Evolutionary conservation across 2,113 vertebrate genomes (phyloP).

Genomic region (Ornithorhynchus anatinus): DNA sequence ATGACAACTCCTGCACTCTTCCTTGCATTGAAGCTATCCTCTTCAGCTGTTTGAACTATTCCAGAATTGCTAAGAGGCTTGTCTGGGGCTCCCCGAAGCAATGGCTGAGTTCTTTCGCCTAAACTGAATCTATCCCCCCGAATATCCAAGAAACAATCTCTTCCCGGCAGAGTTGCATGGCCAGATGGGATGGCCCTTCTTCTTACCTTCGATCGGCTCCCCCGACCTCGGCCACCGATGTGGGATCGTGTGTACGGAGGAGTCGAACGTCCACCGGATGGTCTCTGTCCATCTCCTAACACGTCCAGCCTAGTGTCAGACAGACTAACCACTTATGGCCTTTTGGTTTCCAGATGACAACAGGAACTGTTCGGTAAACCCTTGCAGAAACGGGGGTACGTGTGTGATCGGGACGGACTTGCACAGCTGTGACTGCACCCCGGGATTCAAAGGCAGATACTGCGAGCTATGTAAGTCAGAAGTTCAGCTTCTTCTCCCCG

Average conservation of each 20-base stretch:
- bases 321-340: neutral
- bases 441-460: conserved; percentile 84
- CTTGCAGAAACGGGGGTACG: conserved; percentile 77
- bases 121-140: neutral
- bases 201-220: neutral
- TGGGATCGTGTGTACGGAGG: too few species aligned
- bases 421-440: conserved; percentile 79
- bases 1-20: neutral
- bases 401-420: conserved; percentile 67
- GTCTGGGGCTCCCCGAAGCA: neutral
- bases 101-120: neutral
- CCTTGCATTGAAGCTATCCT: neutral
- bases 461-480: conserved; percentile 90
- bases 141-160: too few species aligned
- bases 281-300: too few species aligned
- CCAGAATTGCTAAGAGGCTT: neutral
- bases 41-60: neutral
- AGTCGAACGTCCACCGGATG: too few species aligned
- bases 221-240: too few species aligned
- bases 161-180: neutral
- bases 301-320: neutral
- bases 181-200: neutral
- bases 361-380: conserved; percentile 61
- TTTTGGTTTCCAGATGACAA: conserved; percentile 41
- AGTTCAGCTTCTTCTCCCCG: neutral